Base-by-base conservation (phyloP, 2,797 vertebrate genomes). In the Thamnophis elegans region DNA sequence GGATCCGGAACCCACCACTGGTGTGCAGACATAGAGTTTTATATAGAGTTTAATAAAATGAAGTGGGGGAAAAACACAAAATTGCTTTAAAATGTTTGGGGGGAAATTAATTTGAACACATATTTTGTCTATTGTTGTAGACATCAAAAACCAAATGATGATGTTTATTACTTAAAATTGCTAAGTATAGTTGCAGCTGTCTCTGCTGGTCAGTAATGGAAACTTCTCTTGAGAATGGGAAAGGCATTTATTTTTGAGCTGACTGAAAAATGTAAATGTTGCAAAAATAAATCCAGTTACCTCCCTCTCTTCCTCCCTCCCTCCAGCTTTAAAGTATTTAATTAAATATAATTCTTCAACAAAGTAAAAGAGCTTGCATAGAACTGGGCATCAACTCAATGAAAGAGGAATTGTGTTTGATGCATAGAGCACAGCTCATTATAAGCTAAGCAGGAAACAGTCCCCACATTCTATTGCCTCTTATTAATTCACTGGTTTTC, bases 401-500 rank as follows among this genome's bases (percentile, higher is more conserved):
- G 58, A 91, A 89, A 85, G 85, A 51, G 11, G 55, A 88, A 90
- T 90, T 93, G 89, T 90, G 68, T 62, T 82, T 85, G 68, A 62
- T 93, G 68, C 86, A 62, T 28, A 5, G 68, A 85, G n/a, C 68
- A 92, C 95, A 60, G 92, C 94, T 91, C 90, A 89, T 20, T 56
- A 89, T 94, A 68, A 82, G 90, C 56, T 85, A 22, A 55, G 26
- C 4, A 53, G 53, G 12, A 68, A 91, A 82, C 55, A 88, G 78
- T 9, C n/a, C 73, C 58, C 78, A n/a, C 86, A 93, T 93, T 89
- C 68, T 86, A 56, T 47, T 85, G 51, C 14, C 51, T 88, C 56
- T 91, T 82, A 88, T 65, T 68, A 89, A 65, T 85, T 93, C 56
- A 88, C 55, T 82, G 85, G 68, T 56, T 58, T 88, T 26, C 51